Evolutionary conservation across 2,113 vertebrate genomes (phyloP).

Genomic region (Microtus oregoni): DNA sequence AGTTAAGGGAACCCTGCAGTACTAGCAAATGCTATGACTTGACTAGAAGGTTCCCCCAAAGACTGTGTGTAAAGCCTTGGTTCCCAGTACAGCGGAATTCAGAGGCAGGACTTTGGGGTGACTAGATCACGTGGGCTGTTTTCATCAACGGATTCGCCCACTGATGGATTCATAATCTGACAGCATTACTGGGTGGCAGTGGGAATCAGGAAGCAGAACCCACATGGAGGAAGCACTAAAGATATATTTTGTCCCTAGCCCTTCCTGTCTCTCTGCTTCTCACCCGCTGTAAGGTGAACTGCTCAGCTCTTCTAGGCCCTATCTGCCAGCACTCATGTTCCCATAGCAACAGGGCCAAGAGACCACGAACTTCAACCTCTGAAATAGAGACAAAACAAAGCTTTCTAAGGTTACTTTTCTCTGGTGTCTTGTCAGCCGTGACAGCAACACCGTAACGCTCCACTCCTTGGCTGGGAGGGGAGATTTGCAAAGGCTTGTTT

Average conservation of each 20-base stretch:
- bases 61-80: background rate
- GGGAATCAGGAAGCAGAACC: background rate
- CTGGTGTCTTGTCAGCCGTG: background rate
- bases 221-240: background rate
- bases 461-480: background rate
- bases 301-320: background rate
- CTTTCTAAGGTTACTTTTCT: background rate
- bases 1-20: background rate
- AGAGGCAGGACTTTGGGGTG: background rate
- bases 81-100: background rate
- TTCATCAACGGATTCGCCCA: background rate
- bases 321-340: background rate
- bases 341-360: background rate
- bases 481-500: background rate
- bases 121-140: background rate
- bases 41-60: background rate
- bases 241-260: no score
- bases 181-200: background rate
- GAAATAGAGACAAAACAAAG: background rate
- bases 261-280: background rate
- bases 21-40: background rate
- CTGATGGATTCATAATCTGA: background rate
- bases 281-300: background rate
- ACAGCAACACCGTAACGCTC: background rate
- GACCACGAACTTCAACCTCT: background rate